Evolutionary conservation across 2,113 vertebrate species (phyloP).

Genomic region (Lonchura striata): DNA sequence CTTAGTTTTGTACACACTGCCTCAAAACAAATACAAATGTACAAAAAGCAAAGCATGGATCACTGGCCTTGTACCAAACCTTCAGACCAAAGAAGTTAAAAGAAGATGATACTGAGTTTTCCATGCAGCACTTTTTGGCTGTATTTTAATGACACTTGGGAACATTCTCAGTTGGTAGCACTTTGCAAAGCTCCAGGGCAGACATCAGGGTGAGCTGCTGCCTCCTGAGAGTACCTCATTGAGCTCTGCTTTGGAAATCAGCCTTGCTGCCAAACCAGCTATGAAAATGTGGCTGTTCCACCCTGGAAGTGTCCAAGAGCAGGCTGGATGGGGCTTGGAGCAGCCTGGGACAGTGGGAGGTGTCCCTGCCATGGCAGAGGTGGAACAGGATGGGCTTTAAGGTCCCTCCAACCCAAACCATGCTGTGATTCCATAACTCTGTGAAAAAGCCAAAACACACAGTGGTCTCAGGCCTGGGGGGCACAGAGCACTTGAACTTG

Average conservation of each 20-base stretch:
- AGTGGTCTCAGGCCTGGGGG: background rate
- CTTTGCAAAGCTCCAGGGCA: conserved; percentile 25
- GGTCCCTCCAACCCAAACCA: background rate
- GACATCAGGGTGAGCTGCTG: background rate
- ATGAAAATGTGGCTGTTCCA: background rate
- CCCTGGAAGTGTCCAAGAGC: background rate
- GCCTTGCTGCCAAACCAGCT: background rate
- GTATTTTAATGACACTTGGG: background rate
- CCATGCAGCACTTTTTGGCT: background rate
- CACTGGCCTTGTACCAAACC: background rate
- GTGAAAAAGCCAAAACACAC: background rate
- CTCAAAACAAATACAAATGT: background rate
- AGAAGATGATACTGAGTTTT: background rate
- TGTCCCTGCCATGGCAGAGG: background rate
- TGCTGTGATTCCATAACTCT: background rate
- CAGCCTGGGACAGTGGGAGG: background rate
- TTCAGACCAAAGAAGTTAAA: background rate
- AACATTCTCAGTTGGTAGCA: background rate
- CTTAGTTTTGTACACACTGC: background rate
- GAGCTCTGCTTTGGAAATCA: background rate
- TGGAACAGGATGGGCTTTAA: background rate
- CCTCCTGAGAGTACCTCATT: background rate
- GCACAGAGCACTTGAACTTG: background rate
- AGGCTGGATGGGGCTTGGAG: rapidly evolving
- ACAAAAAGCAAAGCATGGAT: background rate